A percentile compares a stretch with the other conserved stretches of the same genome.
Evolutionary conservation across 2,888 invertebrate species (phyloP).

Genomic region (Hedya salicella): DNA sequence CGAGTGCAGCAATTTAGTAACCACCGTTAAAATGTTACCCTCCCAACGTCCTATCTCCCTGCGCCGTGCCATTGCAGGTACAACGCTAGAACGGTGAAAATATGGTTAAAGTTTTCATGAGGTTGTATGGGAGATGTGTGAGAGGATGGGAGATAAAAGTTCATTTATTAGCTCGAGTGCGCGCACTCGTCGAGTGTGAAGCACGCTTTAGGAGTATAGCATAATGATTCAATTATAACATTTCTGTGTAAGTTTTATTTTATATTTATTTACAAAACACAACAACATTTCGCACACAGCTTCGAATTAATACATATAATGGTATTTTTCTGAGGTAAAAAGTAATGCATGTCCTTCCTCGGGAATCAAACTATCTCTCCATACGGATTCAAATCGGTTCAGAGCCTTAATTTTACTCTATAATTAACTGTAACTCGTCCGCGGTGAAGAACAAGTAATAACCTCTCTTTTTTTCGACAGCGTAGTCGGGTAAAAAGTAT

Average conservation of each 20-base stretch:
- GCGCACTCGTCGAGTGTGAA: constrained; percentile 17
- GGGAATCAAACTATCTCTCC: too few species aligned
- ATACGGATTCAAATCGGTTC: too few species aligned
- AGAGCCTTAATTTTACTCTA: too few species aligned
- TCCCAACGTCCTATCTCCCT: constrained; percentile 4
- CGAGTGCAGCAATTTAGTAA: constrained; percentile 27
- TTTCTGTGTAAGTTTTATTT: background rate
- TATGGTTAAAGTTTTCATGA: background rate
- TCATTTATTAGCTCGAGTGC: constrained; percentile 12
- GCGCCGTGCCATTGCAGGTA: background rate
- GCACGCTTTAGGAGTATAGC: constrained; percentile 5
- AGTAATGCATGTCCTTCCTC: too few species aligned
- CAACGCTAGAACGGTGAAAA: background rate
- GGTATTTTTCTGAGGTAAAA: too few species aligned
- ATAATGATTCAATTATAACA: constrained; percentile 13
- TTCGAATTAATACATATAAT: too few species aligned
- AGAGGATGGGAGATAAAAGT: background rate
- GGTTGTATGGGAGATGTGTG: background rate
- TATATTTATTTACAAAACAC: too few species aligned
- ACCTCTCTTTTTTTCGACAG: too few species aligned
- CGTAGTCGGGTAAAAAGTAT: too few species aligned
- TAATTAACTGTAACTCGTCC: too few species aligned
- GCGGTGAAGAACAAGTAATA: too few species aligned
- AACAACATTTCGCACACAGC: too few species aligned
- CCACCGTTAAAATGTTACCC: constrained; percentile 19